phyloP scores from a whole-genome alignment of 2,797 vertebrate genomes.

The Graptemys geographica region DNA sequence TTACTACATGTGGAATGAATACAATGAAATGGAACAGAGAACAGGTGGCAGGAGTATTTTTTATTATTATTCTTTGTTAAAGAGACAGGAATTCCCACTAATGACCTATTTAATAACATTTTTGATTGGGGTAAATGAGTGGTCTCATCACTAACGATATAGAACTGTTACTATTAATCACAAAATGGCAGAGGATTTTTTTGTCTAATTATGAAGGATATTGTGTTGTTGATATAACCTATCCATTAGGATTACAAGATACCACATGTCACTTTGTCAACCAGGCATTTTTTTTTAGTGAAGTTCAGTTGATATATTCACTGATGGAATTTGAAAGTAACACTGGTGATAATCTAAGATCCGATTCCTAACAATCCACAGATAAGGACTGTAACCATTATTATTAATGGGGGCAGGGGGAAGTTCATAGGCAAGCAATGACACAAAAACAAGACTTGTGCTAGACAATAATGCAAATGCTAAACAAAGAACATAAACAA shows the following conservation, averaged over 20 bases:
- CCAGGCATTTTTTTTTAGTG: conserved; percentile 2
- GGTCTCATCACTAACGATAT: conserved; percentile 25
- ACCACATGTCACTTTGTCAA: not conserved
- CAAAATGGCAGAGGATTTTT: conserved; percentile 2
- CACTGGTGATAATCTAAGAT: not conserved
- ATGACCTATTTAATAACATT: conserved; percentile 30
- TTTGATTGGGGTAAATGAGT: conserved; percentile 28
- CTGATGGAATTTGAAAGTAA: too few species aligned
- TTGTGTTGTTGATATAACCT: conserved; percentile 40
- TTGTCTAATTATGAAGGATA: conserved; percentile 32
- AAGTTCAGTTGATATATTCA: not conserved
- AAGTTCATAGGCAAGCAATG: not conserved
- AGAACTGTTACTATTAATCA: conserved; percentile 27
- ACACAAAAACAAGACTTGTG: not conserved
- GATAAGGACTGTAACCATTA: not conserved
- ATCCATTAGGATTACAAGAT: conserved; percentile 26
- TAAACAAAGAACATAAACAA: not conserved
- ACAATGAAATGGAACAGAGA: not conserved
- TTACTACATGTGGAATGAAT: fast-evolving
- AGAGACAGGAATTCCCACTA: not conserved
- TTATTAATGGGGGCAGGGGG: not conserved
- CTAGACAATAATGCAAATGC: not conserved
- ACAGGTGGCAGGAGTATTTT: not conserved
- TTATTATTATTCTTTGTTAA: not conserved
- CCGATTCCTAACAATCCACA: conserved; percentile 20